These are phyloP conservation scores for Poecilus cupreus DNA, from an alignment of 2,888 invertebrate species.

Conservation along the genomic window DNA sequence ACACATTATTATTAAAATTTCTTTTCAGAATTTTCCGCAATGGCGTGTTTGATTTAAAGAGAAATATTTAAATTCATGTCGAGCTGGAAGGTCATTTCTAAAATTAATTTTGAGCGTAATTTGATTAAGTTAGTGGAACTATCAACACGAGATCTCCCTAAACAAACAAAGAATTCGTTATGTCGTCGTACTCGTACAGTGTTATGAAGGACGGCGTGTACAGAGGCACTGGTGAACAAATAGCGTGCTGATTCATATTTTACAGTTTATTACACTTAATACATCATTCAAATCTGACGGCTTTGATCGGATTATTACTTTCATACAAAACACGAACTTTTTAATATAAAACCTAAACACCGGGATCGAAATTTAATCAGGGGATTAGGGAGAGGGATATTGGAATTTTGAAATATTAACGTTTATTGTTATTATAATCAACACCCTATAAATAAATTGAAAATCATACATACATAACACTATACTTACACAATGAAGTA, in stretches of 20 bases:
- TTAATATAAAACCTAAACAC: neutral
- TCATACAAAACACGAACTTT: neutral
- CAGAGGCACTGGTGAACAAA: neutral
- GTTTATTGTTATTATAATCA: no score
- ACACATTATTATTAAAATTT: constrained; percentile 5
- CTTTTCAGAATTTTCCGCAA: neutral
- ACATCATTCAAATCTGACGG: constrained; percentile 31
- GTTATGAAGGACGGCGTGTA: neutral
- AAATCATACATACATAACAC: no score
- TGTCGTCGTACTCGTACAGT: neutral
- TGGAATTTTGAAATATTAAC: no score
- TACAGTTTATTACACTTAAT: constrained; percentile 25
- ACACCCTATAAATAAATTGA: no score
- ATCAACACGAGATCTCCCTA: constrained; percentile 24
- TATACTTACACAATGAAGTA: no score
- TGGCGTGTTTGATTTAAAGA: neutral
- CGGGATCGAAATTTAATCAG: neutral
- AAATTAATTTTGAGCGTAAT: constrained; percentile 28
- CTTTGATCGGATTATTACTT: neutral
- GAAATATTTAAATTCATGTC: constrained; percentile 32
- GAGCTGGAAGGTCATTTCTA: constrained; percentile 21
- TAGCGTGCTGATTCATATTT: neutral
- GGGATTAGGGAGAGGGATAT: no score
- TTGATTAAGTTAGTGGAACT: constrained; percentile 18
- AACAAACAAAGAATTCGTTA: constrained; percentile 33